Evolutionary conservation across 2,888 invertebrate species (phyloP).

Genomic region (Bellardia pandia): DNA sequence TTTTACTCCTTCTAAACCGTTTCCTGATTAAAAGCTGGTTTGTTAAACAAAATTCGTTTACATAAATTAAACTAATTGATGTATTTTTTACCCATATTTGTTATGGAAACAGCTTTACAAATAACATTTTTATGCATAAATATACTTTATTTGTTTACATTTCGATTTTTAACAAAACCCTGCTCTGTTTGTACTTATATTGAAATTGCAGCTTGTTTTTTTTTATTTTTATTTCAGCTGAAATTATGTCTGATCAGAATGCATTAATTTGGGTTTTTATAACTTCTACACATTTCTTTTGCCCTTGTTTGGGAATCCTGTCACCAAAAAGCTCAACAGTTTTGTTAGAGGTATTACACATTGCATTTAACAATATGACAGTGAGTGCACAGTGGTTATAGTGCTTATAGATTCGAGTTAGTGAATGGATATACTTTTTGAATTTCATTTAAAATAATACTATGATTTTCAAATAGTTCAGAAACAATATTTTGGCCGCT

Average conservation of each 20-base stretch:
- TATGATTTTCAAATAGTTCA: no score
- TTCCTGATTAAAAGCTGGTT: no score
- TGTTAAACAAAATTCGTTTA: not conserved
- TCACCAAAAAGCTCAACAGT: slow-evolving; percentile 53
- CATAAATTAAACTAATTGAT: not conserved
- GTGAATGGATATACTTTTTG: no score
- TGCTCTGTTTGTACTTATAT: not conserved
- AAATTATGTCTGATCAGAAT: slow-evolving; percentile 32
- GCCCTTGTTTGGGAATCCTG: not conserved
- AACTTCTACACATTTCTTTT: slow-evolving; percentile 22
- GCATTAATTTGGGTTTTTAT: slow-evolving; percentile 39
- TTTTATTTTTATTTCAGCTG: not conserved
- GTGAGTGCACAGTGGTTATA: not conserved
- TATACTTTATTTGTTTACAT: not conserved
- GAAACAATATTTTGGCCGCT: no score
- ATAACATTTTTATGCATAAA: not conserved
- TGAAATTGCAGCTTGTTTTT: not conserved
- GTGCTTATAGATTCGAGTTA: not conserved
- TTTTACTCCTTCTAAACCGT: no score
- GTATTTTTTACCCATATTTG: not conserved
- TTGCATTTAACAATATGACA: slow-evolving; percentile 19
- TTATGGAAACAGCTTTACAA: not conserved
- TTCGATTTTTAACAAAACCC: not conserved
- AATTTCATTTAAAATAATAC: no score
- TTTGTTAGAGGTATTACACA: slow-evolving; percentile 7